phyloP scores from a whole-genome alignment of 35 echinoderm and acorn worm genomes.

The Lytechinus variegatus region DNA sequence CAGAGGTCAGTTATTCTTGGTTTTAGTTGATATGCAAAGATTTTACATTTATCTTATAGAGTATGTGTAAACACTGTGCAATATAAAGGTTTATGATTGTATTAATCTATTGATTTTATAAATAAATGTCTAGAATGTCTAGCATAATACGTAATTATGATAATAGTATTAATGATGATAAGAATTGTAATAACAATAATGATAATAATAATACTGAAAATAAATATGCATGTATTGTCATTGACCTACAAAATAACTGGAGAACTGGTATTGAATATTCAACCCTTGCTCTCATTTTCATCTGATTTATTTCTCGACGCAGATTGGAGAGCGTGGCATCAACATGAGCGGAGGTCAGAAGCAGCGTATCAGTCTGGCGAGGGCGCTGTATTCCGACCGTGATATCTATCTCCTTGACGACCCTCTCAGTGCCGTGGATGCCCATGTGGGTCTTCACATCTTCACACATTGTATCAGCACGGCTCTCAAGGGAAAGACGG shows the following conservation, averaged over 20 bases:
- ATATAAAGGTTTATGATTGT: too few relatives aligned
- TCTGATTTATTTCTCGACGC: slow-evolving; percentile 31
- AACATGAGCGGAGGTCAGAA: slow-evolving; percentile 97
- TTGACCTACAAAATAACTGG: too few relatives aligned
- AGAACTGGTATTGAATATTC: too few relatives aligned
- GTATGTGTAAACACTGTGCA: too few relatives aligned
- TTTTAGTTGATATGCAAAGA: neutral
- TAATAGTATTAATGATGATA: too few relatives aligned
- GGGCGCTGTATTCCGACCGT: slow-evolving; percentile 90
- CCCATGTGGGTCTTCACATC: slow-evolving; percentile 95
- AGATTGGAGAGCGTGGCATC: slow-evolving; percentile 95
- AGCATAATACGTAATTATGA: too few relatives aligned
- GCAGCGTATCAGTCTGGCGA: slow-evolving; percentile 89
- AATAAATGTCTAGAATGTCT: too few relatives aligned
- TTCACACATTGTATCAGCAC: slow-evolving; percentile 85
- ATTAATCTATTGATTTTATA: too few relatives aligned
- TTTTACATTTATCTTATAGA: neutral
- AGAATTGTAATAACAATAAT: too few relatives aligned
- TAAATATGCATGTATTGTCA: too few relatives aligned
- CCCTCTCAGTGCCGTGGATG: slow-evolving; percentile 96
- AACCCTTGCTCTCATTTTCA: too few relatives aligned
- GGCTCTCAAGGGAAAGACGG: slow-evolving; percentile 84
- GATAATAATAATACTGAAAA: too few relatives aligned
- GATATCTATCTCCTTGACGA: slow-evolving; percentile 96
- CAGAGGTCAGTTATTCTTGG: slow-evolving; percentile 68